Evolutionary conservation across 2,113 vertebrate genomes (phyloP).

Genomic region (Meleagris gallopavo): DNA sequence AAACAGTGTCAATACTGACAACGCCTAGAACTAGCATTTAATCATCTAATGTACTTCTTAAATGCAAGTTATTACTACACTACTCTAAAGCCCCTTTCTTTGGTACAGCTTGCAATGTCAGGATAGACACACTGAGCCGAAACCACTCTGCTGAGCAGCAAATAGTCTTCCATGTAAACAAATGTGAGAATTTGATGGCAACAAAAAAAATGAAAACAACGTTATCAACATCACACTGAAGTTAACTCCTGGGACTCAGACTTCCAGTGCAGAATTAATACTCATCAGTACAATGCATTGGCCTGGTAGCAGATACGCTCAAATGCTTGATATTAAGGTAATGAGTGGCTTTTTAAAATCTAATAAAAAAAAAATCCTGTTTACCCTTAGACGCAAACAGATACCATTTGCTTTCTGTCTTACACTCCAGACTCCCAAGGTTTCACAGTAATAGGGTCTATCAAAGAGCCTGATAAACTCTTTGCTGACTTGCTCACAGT

Average conservation of each 20-base stretch:
- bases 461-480: too few species aligned
- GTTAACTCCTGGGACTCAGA: neutral
- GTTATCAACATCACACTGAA: neutral
- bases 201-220: neutral
- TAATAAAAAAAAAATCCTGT: too few species aligned
- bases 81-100: neutral
- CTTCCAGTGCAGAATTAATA: neutral
- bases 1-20: neutral
- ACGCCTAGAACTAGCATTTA: neutral
- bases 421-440: too few species aligned
- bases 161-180: neutral
- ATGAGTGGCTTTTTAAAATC: neutral
- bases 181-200: neutral
- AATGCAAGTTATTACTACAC: neutral
- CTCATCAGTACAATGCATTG: neutral
- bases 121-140: neutral
- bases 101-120: neutral
- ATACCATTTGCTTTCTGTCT: too few species aligned
- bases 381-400: too few species aligned
- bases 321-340: neutral
- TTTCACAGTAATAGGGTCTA: too few species aligned
- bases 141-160: fast-evolving
- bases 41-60: neutral
- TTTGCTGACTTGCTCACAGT: too few species aligned
- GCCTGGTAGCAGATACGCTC: neutral